These are phyloP conservation scores for Nothura maculosa DNA, from an alignment of 2,797 vertebrate genomes.

Conservation along the genomic window DNA sequence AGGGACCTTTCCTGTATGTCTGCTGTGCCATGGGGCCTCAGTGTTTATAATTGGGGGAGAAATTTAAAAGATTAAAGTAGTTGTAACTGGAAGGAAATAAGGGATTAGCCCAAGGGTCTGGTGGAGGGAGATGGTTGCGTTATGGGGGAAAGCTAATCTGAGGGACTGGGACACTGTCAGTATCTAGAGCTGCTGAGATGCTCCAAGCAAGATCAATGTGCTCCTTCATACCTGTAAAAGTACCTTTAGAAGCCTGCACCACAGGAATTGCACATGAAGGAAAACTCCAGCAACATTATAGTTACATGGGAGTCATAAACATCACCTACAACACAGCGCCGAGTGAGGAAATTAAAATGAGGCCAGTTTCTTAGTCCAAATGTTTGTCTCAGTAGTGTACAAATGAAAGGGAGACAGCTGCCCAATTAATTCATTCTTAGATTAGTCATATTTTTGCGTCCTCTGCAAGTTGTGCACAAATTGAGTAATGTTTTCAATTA, in stretches of 20 bases:
- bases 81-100: neutral
- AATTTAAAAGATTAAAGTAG: neutral
- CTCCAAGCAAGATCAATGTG: neutral
- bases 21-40: neutral
- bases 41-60: neutral
- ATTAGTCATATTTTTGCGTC: neutral
- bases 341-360: neutral
- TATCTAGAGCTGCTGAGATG: neutral
- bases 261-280: neutral
- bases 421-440: conserved; percentile 8
- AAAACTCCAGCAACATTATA: neutral
- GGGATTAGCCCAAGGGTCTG: neutral
- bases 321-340: neutral
- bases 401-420: conserved; percentile 11
- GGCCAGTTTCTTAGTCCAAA: neutral
- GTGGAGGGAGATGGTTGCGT: neutral
- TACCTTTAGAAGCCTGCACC: neutral
- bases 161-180: neutral
- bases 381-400: conserved; percentile 34
- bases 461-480: neutral
- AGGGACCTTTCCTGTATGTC: neutral
- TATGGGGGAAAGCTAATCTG: neutral
- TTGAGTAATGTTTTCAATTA: conserved; percentile 2
- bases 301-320: neutral
- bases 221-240: neutral